Evolutionary conservation across 2,797 vertebrate genomes (phyloP).

Genomic region (Cyclura pinguis): DNA sequence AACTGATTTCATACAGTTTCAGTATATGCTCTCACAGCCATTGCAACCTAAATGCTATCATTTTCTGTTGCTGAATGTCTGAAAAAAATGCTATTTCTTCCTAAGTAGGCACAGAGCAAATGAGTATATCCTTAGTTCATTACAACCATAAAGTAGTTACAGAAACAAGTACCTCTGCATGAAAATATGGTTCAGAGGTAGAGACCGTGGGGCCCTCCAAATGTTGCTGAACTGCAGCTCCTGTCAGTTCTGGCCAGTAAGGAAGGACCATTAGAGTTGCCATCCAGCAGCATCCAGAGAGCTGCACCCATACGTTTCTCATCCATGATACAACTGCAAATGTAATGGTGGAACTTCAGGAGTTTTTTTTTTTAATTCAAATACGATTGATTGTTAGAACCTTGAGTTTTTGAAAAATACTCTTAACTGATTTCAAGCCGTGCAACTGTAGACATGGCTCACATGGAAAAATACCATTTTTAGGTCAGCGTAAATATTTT

Average conservation of each 20-base stretch:
- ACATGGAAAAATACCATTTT: not conserved
- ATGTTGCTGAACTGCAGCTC: not conserved
- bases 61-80: not conserved
- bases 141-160: not conserved
- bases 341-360: not conserved
- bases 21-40: not conserved
- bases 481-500: not conserved
- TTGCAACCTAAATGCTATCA: not conserved
- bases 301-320: not conserved
- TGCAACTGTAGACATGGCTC: not conserved
- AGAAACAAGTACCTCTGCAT: not conserved
- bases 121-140: not conserved
- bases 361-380: not conserved
- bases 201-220: not conserved
- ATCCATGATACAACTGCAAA: not conserved
- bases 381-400: not conserved
- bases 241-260: not conserved
- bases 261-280: not conserved
- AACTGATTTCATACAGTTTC: not conserved
- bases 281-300: too few relatives aligned
- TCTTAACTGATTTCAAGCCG: not conserved
- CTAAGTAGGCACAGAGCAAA: not conserved
- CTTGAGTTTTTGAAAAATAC: not conserved
- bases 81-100: not conserved
- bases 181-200: not conserved